Percentiles rank a stretch among this genome's conserved stretches.
Conservation (phyloP, 2,113 vertebrate species). For the Nymphicus hollandicus region DNA sequence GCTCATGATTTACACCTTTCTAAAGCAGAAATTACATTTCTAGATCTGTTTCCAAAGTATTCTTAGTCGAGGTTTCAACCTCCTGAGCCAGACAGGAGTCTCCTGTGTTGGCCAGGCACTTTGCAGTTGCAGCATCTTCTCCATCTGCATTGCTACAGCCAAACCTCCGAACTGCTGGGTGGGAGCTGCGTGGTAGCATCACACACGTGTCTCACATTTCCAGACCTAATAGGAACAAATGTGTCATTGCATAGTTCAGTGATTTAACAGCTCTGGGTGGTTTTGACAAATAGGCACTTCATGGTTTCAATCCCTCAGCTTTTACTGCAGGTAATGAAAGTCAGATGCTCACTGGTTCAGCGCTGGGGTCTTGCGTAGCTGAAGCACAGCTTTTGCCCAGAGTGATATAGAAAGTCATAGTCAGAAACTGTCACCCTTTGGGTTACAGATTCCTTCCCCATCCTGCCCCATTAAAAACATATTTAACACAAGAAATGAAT, state of each 20-base stretch:
- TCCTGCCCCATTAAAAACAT: not conserved
- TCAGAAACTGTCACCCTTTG: not conserved
- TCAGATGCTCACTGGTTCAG: not conserved
- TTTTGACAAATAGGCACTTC: slow-evolving; percentile 57
- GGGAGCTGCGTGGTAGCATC: not conserved
- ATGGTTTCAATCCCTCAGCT: slow-evolving; percentile 42
- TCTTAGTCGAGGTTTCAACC: not conserved
- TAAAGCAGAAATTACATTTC: not conserved
- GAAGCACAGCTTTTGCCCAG: not conserved
- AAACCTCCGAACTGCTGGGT: not conserved
- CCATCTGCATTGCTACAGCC: not conserved
- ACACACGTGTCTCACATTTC: not conserved
- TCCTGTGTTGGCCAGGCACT: not conserved
- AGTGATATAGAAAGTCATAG: not conserved
- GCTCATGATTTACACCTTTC: not conserved
- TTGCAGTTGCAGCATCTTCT: not conserved
- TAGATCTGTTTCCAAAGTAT: not conserved
- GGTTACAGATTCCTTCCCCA: not conserved
- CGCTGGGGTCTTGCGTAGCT: not conserved
- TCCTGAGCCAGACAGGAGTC: not conserved
- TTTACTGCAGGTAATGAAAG: slow-evolving; percentile 27
- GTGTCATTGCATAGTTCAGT: not conserved
- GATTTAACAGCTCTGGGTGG: slow-evolving; percentile 12
- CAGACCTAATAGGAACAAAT: slow-evolving; percentile 33
- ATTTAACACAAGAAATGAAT: not conserved